Evolutionary conservation across 2,888 invertebrate genomes (phyloP).

Genomic region (Aethes cnicana): DNA sequence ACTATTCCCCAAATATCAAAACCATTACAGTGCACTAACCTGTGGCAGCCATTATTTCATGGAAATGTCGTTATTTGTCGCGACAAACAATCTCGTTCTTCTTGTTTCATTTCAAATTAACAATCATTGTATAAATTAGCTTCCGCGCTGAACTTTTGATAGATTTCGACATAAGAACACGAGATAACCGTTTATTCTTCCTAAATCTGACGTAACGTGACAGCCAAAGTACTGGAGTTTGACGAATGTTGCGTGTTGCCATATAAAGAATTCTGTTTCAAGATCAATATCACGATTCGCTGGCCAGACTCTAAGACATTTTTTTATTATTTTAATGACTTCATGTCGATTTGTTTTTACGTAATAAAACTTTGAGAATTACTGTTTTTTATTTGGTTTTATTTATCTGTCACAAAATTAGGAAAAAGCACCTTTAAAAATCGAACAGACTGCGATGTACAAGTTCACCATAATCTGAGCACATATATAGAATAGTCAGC

Average conservation of each 20-base stretch:
- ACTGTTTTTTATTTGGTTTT: too few relatives aligned
- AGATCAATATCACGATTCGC: neutral
- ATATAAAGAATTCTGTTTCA: neutral
- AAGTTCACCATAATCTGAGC: too few relatives aligned
- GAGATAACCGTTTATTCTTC: neutral
- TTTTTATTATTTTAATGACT: too few relatives aligned
- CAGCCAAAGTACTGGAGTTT: neutral
- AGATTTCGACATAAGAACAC: constrained; percentile 10
- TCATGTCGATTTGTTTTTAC: too few relatives aligned
- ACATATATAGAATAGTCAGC: too few relatives aligned
- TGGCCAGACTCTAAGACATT: constrained; percentile 1
- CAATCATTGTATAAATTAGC: constrained; percentile 9
- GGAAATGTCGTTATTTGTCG: constrained; percentile 8
- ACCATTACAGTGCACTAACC: constrained; percentile 8
- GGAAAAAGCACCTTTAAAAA: too few relatives aligned
- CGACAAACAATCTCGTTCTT: constrained; percentile 1
- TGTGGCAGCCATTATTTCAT: constrained; percentile 11
- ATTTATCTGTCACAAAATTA: too few relatives aligned
- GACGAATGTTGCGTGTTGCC: neutral
- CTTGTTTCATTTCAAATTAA: constrained; percentile 10
- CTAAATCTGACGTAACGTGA: neutral
- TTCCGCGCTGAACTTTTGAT: constrained; percentile 4
- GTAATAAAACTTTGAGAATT: too few relatives aligned
- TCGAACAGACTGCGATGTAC: too few relatives aligned
- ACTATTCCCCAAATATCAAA: neutral